These are phyloP conservation scores for Ceratitis capitata DNA, from an alignment of 1,140 invertebrate species.

Conservation along the genomic window DNA sequence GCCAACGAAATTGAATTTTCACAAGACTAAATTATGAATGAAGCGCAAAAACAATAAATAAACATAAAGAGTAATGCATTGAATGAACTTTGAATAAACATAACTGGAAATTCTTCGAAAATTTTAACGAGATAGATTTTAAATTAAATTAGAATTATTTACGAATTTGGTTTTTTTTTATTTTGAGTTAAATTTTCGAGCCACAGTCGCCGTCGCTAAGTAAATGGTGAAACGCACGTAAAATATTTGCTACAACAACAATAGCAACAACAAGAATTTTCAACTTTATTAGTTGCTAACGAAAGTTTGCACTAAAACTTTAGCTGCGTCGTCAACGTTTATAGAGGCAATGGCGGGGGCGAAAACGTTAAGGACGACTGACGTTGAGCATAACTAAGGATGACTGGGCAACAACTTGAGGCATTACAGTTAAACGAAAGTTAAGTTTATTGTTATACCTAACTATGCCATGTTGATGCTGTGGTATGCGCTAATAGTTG, in stretches of 20 bases:
- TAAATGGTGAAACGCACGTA: background rate
- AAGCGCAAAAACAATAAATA: background rate
- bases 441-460: slow-evolving; percentile 23
- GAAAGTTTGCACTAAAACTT: slow-evolving; percentile 1
- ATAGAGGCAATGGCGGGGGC: background rate
- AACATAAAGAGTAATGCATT: background rate
- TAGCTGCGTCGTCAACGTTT: background rate
- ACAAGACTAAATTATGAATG: background rate
- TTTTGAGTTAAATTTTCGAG: background rate
- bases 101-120: background rate
- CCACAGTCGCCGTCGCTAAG: background rate
- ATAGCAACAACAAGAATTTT: background rate
- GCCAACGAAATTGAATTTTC: background rate
- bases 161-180: background rate
- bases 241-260: slow-evolving; percentile 19
- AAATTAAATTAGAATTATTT: slow-evolving; percentile 15
- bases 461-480: background rate
- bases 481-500: background rate
- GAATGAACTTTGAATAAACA: background rate
- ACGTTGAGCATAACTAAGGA: background rate
- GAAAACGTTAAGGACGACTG: too few species aligned
- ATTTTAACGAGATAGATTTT: background rate
- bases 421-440: slow-evolving; percentile 1
- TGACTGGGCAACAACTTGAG: slow-evolving; percentile 8
- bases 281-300: slow-evolving; percentile 27